Evolutionary conservation across 2,888 invertebrate genomes (phyloP), one percentile per base, ranked within the genome.

Genomic region (Laspeyria flexula): DNA sequence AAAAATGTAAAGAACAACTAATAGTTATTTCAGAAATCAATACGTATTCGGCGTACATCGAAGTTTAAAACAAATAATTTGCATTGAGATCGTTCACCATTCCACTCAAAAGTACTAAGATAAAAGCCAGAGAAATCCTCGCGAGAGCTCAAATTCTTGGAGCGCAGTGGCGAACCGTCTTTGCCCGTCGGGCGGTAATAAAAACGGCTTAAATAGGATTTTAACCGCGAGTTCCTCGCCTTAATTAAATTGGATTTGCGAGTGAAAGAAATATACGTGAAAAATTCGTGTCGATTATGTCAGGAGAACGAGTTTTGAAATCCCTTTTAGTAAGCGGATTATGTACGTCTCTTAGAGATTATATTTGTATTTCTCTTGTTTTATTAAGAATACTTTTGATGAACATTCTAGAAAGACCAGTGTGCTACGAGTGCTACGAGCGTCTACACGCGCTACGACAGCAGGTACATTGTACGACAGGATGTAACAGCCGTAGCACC

Each of bases 231-330:
- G 88, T 88, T 90, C 86, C 87, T 83, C 85, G 90, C 90, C 88
- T 91, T 92, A 92, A 92, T 92, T 92, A 92, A 91, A 92, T 91
- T 91, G 90, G 90, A 92, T 92, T 90, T 90, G 90, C 85, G 86
- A 87, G 81, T 85, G 85, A 90, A 91, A 88, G 90, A 90, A 90
- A 90, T 90, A 86, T 90, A 89, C 86, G 88, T 87, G 87, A 88
- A 90, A 89, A 90, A 89, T 84, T 88, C 88, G 82, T 89, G 90
- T 90, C 89, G 88, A 90, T 91, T 90, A 86, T 86, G 83, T 85
- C 85, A 84, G 80, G 76, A 79, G 79, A 86, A 88, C 76, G 86
- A 88, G 84, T 83, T 88, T 84, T 79, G 75, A 77, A 84, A 87
- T 85, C 83, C 79, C 79, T 77, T 80, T 81, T 78, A 79, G 79